These are phyloP conservation scores for Turritopsis rubra DNA, from an alignment of 30 jellyfish, hydroid and myxozoan genomes.

Conservation along the genomic window DNA sequence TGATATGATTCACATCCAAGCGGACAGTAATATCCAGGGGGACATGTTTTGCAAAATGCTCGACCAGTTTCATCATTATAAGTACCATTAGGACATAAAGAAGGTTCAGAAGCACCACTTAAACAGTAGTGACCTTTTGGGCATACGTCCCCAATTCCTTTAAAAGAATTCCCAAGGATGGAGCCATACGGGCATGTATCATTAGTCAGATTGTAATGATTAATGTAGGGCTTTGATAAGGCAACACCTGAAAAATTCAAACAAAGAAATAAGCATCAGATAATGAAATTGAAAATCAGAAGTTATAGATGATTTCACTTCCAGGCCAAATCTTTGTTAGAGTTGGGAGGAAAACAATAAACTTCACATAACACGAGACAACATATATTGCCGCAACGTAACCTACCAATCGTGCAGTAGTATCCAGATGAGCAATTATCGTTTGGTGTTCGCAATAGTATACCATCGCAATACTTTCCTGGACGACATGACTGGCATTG, in stretches of 20 bases:
- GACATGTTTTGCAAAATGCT: conserved; percentile 69
- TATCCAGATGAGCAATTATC: conserved; percentile 83
- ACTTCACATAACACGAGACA: too few species aligned
- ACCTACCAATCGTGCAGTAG: conserved; percentile 80
- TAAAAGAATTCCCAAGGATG: conserved; percentile 72
- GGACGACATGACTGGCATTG: conserved; percentile 85
- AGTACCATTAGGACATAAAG: conserved; percentile 73
- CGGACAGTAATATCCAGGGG: conserved; percentile 92
- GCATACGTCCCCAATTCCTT: conserved; percentile 91
- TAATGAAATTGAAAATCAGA: too few species aligned
- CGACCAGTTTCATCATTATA: conserved; percentile 77
- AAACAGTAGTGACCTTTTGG: conserved; percentile 87
- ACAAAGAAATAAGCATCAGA: not conserved
- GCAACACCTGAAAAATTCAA: conserved; percentile 60
- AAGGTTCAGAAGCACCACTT: conserved; percentile 58
- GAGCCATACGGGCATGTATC: conserved; percentile 87
- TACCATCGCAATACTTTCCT: conserved; percentile 81
- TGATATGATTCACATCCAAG: conserved; percentile 44
- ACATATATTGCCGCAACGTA: not conserved
- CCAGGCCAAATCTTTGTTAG: not conserved
- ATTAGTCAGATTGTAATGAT: conserved; percentile 76
- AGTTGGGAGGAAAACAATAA: too few species aligned
- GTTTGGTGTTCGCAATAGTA: conserved; percentile 37
- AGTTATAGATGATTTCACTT: not conserved
- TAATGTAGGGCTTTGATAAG: conserved; percentile 63